phyloP scores from a whole-genome alignment of 2,888 invertebrate genomes.

The Drosophila colorata region DNA sequence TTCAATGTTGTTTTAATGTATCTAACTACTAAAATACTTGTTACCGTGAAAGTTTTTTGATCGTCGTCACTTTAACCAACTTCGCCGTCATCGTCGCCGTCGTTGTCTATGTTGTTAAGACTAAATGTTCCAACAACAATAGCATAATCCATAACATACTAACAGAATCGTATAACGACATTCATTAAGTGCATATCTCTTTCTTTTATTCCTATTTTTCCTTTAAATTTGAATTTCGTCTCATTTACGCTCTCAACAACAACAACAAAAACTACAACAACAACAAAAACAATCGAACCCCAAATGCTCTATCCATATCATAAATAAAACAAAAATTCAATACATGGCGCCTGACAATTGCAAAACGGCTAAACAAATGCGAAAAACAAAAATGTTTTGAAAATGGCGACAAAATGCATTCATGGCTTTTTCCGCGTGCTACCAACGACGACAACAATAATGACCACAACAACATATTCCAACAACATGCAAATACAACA shows the following conservation, averaged over 20 bases:
- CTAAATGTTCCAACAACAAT: conserved; percentile 26
- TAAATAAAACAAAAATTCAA: conserved; percentile 35
- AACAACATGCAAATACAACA: conserved; percentile 27
- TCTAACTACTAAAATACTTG: conserved; percentile 34
- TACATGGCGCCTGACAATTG: conserved; percentile 36
- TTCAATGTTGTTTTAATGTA: conserved; percentile 67
- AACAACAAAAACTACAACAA: conserved; percentile 10
- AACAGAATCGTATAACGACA: conserved; percentile 56
- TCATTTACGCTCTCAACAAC: conserved; percentile 63
- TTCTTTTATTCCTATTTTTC: conserved; percentile 65
- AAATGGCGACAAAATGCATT: conserved; percentile 76
- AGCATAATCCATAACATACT: conserved; percentile 44
- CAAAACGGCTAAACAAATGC: conserved; percentile 81
- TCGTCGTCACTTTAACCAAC: conserved; percentile 36
- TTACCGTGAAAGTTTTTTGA: conserved; percentile 31
- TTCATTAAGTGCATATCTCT: conserved; percentile 71
- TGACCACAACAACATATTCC: conserved; percentile 28
- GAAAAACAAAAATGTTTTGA: conserved; percentile 34
- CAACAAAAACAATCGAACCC: conserved; percentile 22
- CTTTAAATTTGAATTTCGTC: conserved; percentile 63
- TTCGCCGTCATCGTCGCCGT: conserved; percentile 37
- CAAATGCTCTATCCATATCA: conserved; percentile 30
- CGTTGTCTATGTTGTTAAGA: conserved; percentile 14
- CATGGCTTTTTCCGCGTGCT: conserved; percentile 79
- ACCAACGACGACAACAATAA: conserved; percentile 47